Evolutionary conservation across 2,113 vertebrate species (phyloP).

Genomic region (Psittacara wagleri): DNA sequence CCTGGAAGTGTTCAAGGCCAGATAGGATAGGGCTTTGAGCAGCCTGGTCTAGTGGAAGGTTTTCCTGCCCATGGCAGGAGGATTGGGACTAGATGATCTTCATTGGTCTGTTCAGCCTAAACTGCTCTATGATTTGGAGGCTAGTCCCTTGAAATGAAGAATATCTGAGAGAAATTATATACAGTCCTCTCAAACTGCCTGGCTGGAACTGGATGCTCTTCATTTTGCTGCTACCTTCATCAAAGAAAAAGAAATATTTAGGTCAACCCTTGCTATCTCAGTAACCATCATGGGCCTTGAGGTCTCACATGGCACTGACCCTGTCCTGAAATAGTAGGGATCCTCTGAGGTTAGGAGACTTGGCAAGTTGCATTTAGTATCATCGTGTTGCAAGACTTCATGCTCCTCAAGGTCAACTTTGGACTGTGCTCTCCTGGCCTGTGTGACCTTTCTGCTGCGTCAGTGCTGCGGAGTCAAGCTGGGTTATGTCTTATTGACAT

Average conservation of each 20-base stretch:
- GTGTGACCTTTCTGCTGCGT: rapidly evolving
- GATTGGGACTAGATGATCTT: neutral
- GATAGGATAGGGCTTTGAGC: neutral
- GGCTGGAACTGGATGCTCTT: neutral
- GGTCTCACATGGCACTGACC: neutral
- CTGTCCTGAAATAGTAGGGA: neutral
- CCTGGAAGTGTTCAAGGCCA: neutral
- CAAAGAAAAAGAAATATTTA: neutral
- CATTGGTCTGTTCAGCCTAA: neutral
- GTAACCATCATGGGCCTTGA: neutral
- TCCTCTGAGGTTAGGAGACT: neutral
- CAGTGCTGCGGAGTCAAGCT: neutral
- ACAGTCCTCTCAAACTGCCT: neutral
- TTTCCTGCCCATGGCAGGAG: neutral
- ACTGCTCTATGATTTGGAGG: neutral
- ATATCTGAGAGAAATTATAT: neutral
- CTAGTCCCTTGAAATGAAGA: neutral
- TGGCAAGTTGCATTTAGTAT: neutral
- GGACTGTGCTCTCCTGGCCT: neutral
- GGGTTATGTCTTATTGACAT: neutral
- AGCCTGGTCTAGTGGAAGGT: neutral
- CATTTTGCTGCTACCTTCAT: neutral
- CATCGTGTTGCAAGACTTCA: neutral
- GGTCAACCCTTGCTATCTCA: neutral
- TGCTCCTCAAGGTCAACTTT: neutral